These are phyloP conservation scores for Caranx melampygus DNA, from an alignment of 2,113 vertebrate species.

Conservation along the genomic window DNA sequence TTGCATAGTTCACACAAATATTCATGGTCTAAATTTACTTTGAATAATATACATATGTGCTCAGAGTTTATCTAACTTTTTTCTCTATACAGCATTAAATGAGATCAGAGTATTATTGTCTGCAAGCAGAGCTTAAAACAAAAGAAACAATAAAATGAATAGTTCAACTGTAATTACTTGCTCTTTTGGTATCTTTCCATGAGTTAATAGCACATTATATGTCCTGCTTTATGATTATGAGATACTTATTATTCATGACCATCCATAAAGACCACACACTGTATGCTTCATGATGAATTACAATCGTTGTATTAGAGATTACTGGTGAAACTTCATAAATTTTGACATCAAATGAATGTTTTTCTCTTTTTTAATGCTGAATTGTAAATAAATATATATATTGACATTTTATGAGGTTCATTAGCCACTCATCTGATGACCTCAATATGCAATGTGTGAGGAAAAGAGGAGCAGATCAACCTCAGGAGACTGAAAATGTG, in stretches of 20 bases:
- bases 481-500: no score
- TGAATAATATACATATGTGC: neutral
- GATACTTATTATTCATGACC: slow-evolving; percentile 7
- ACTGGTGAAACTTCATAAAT: neutral
- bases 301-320: neutral
- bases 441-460: no score
- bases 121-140: neutral
- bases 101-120: neutral
- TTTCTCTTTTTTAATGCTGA: neutral
- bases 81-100: neutral
- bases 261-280: slow-evolving; percentile 12
- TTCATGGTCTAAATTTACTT: neutral
- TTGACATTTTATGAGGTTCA: slow-evolving; percentile 26
- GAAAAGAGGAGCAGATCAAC: no score
- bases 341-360: neutral
- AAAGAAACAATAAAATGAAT: neutral
- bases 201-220: slow-evolving; percentile 13
- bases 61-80: neutral
- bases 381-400: slow-evolving; percentile 7
- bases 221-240: slow-evolving; percentile 13
- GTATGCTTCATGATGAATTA: slow-evolving; percentile 6
- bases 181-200: neutral
- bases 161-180: neutral
- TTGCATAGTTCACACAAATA: neutral
- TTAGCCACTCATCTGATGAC: neutral